Base-by-base conservation (phyloP, 2,113 vertebrate species). In the Apeltes quadracus region DNA sequence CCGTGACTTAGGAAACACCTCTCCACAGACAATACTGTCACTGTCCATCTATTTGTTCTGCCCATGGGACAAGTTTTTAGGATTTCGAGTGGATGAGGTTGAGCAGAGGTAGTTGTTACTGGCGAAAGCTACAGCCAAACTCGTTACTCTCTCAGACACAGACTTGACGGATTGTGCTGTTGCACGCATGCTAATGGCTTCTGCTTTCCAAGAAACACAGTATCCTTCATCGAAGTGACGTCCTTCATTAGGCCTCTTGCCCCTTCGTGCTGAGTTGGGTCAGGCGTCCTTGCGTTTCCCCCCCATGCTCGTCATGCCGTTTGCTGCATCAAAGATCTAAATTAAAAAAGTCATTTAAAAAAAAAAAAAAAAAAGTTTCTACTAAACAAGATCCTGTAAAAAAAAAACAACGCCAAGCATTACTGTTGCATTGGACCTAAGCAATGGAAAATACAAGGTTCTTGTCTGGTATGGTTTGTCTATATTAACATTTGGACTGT, bases 181-280 rank as follows among this genome's bases (percentile, higher is more conserved):
- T 85, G 76, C 69, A 88, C 36, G 25, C 79, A 82, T 81, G 73
- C 79, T 87, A 84, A 91, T 82, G 78, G 69, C 1, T 58, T 81
- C 48, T 77, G 69, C 85, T 79, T 82, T 91, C 90, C 89, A 92
- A 93, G 81, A 90, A 53, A 90, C 62, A 91, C 87, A 90, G 54
- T 63, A 83, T 91, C 78, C 77, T 86, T 90, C 82, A 90, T 58
- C 65, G 68, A 36, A 50, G 78, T 81, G 87, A 89, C 78, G 69
- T 81, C 43, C 72, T 66, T 78, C 67, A 82, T 91, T 88, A 82
- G 61, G 44, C 69, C 81, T 83, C 73, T 53, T 67, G 82, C 84
- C 84, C 68, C 78, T 69, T 83, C 70, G 70, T 78, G 79, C 62
- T 85, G 79, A 53, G 78, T 79, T 59, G 53, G 73, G 57, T 81